Percentiles rank a stretch among this genome's conserved stretches.
phyloP scores from a whole-genome alignment of 1,140 invertebrate genomes.

The Hetaerina americana region DNA sequence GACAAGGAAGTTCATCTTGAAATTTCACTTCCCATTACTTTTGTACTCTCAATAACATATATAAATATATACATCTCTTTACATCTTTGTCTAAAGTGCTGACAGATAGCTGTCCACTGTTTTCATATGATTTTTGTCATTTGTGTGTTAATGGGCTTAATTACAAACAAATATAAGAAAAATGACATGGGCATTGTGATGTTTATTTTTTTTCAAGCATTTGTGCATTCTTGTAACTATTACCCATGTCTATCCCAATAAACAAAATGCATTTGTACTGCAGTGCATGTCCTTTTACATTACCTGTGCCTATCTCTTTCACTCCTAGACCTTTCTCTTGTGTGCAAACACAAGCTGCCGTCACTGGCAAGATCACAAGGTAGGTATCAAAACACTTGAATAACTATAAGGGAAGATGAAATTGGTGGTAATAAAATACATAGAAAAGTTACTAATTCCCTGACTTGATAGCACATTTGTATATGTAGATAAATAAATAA shows the following conservation, averaged over 20 bases:
- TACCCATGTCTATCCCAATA: not conserved
- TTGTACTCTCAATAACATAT: not conserved
- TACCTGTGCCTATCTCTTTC: not conserved
- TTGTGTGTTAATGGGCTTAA: not conserved
- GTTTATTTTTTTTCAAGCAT: slow-evolving; percentile 1
- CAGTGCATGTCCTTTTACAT: not conserved
- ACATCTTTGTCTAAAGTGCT: not conserved
- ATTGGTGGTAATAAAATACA: no score
- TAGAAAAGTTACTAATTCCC: no score
- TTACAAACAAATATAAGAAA: not conserved
- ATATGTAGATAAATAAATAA: no score
- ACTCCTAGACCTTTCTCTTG: no score
- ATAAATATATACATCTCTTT: not conserved
- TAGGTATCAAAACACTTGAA: no score
- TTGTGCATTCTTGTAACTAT: not conserved
- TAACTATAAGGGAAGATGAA: no score
- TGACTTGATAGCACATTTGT: no score
- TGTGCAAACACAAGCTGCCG: no score
- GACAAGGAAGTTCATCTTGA: not conserved
- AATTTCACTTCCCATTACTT: not conserved
- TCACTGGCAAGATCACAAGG: no score
- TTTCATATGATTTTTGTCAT: slow-evolving; percentile 1
- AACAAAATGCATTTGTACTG: not conserved
- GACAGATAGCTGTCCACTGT: not conserved
- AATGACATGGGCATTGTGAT: not conserved